phyloP scores from a whole-genome alignment of 2,888 invertebrate genomes.

The Tetanocera ferruginea region DNA sequence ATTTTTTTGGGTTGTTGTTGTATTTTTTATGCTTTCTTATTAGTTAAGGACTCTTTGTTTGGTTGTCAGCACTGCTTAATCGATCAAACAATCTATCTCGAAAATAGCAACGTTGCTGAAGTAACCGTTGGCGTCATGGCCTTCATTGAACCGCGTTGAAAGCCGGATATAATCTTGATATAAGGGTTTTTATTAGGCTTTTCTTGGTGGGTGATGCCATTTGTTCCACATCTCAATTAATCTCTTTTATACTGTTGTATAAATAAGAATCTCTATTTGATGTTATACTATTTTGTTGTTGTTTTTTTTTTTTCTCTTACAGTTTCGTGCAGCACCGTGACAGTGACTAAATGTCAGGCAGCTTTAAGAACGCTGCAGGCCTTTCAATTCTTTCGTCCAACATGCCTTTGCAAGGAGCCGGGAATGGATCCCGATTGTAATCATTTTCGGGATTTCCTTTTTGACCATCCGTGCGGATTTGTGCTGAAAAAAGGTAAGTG shows the following conservation, averaged over 20 bases:
- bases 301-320: constrained; percentile 64
- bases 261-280: not conserved
- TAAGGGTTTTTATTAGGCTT: not conserved
- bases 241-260: not conserved
- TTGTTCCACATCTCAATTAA: not conserved
- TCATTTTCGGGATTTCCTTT: constrained; percentile 92
- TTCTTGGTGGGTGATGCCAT: not conserved
- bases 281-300: not conserved
- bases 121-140: not conserved
- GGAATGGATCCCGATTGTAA: constrained; percentile 93
- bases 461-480: constrained; percentile 93
- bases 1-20: not conserved
- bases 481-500: constrained; percentile 88
- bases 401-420: constrained; percentile 91
- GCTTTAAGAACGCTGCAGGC: constrained; percentile 90
- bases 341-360: constrained; percentile 93
- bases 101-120: not conserved
- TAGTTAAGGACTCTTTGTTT: not conserved
- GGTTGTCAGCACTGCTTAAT: constrained; percentile 13
- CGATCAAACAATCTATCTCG: constrained; percentile 6
- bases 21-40: not conserved
- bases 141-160: not conserved
- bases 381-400: constrained; percentile 93
- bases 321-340: constrained; percentile 94
- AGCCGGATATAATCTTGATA: not conserved